Base-by-base conservation (phyloP, 1,140 invertebrate genomes). In the Stegodyphus dumicola region DNA sequence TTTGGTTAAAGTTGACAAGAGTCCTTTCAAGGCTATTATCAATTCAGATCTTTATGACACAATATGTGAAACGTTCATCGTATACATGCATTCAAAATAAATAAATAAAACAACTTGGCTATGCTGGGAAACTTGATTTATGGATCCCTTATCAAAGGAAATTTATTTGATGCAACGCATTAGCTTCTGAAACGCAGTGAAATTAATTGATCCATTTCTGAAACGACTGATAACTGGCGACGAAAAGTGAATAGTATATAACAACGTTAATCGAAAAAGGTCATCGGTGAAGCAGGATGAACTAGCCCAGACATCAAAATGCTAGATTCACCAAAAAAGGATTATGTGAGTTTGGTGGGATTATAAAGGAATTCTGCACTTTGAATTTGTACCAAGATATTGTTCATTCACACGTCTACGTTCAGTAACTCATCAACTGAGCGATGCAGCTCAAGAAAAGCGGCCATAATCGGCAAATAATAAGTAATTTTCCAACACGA, bases 401-500 rank as follows among this genome's bases (percentile, higher is more conserved):
- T 56, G 13, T 7, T 56, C 54, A 56, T 56, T 56, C 54, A 56
- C 7, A 56, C 54, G 7, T 56, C 7, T 56, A 56, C 54, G 13
- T 56, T 56, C 54, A 56, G 13, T 56, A 56, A 56, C 13, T 56
- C 54, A 13, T 13, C 54, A 56, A 56, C 54, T 56, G 54, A 56
- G 54, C 65, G 70, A 75, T 5, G 51, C 73, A 5, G n/a, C 77
- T 49, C 52, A 65, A n/a, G 10, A 56, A 64, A 75, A 74, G 15
- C n/a, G 73, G 7, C 70, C 80, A 9, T 17, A 52, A 17, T 60
- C 54, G 69, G 18, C 17, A 13, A 84, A 84, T 74, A n/a, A 73
- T 33, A 84, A 75, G 33, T 80, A 6, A 33, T 18, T 7, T 84
- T 84, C 52, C 80, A 77, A 13, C 89, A 90, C 69, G 89, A 89